Conservation (phyloP, 2,113 vertebrate genomes). For the Leptobrachium ailaonicum region DNA sequence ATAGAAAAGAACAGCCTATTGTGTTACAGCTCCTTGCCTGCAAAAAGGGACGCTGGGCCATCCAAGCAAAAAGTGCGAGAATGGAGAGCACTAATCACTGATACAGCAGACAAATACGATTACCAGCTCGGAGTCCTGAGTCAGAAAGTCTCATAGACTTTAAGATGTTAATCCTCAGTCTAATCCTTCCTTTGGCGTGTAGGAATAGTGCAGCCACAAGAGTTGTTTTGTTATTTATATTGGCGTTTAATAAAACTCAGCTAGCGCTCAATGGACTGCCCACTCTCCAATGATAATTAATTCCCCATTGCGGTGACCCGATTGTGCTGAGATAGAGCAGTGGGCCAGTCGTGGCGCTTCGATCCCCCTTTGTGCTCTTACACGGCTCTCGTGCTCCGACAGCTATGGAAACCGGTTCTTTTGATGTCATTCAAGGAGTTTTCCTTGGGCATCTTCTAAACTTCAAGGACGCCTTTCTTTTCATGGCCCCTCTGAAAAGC, state of each 20-base stretch:
- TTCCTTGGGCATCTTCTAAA: constrained; percentile 82
- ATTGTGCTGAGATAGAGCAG: constrained; percentile 79
- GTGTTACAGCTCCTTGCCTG: constrained; percentile 62
- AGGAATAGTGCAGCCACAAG: constrained; percentile 81
- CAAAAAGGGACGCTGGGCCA: constrained; percentile 74
- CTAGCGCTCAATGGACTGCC: constrained; percentile 76
- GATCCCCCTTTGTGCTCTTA: constrained; percentile 74
- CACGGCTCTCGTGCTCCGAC: constrained; percentile 78
- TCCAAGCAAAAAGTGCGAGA: constrained; percentile 70
- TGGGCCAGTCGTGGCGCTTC: constrained; percentile 74
- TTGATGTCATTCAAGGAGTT: constrained; percentile 84
- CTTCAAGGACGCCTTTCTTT: constrained; percentile 81
- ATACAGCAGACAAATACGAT: constrained; percentile 83
- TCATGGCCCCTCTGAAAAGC: constrained; percentile 74
- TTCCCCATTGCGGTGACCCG: constrained; percentile 85
- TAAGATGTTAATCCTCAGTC: constrained; percentile 80
- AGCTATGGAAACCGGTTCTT: constrained; percentile 81
- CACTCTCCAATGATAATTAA: constrained; percentile 86
- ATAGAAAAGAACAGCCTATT: constrained; percentile 68
- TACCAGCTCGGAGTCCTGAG: constrained; percentile 80
- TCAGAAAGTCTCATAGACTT: constrained; percentile 88
- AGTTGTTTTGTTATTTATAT: constrained; percentile 87
- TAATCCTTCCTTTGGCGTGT: constrained; percentile 86
- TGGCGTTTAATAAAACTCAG: constrained; percentile 87
- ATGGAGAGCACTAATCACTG: constrained; percentile 76